phyloP scores from a whole-genome alignment of 2,888 invertebrate genomes.

The Colletes collaris region DNA sequence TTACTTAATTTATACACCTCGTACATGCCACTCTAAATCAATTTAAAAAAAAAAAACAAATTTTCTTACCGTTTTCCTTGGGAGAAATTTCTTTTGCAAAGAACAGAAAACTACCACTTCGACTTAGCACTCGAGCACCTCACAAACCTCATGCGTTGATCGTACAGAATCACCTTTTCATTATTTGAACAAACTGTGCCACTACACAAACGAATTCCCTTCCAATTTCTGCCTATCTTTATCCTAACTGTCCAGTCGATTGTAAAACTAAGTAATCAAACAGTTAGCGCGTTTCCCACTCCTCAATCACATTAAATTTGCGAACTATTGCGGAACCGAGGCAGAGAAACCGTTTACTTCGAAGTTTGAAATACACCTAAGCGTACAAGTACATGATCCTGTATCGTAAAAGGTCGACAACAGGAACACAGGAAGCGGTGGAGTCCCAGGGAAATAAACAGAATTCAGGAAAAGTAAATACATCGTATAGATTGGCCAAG shows the following conservation, averaged over 20 bases:
- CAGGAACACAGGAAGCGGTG: not conserved
- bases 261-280: no score
- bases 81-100: not conserved
- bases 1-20: no score
- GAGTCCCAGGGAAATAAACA: slow-evolving; percentile 30
- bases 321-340: not conserved
- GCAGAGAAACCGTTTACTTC: slow-evolving; percentile 31
- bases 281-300: no score
- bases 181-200: not conserved
- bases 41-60: no score
- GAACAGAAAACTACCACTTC: not conserved
- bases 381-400: not conserved
- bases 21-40: no score
- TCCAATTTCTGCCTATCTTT: not conserved
- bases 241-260: not conserved
- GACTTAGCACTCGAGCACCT: not conserved
- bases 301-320: not conserved
- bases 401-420: not conserved
- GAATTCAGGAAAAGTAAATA: not conserved
- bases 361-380: slow-evolving; percentile 23
- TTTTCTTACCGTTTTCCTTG: slow-evolving; percentile 3
- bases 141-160: not conserved
- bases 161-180: not conserved
- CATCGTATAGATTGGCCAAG: not conserved
- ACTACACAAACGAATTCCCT: no score